Base-by-base conservation (phyloP, 2,888 invertebrate genomes). In the Ernsta delagoae region DNA sequence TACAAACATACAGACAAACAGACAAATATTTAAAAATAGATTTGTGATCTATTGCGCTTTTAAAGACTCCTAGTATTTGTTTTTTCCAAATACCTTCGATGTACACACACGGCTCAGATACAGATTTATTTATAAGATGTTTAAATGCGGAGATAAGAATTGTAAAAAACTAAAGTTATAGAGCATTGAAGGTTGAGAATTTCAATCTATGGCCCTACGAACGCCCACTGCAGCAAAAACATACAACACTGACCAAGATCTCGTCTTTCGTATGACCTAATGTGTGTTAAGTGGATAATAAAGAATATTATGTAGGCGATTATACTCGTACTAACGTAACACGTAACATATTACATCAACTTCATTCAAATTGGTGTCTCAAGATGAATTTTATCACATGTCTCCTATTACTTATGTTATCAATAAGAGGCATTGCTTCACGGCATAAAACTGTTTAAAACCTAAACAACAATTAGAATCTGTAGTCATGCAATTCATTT, bases 221-320 rank as follows among this genome's bases (percentile, higher is more conserved):
- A 71, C 71, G 75, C 81, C 83, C 73, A 81, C 82, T 71, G 75
- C 70, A 73, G 70, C 72, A 67, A 70, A 70, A 74, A 16, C 9
- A 48, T 48, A 48, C 7, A 5, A 1, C 6, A 45, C 71, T 79
- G 81, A 80, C 80, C 81, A 79, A 78, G 79, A 79, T 78, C 78
- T 74, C 75, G 64, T 59, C 50, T 61, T 72, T 63, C 53, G 16
- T 41, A 57, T 68, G 24, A 65, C 41, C 5, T 4, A 24, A n/a
- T 41, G 39, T 41, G 6, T 60, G 62, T 68, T 74, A 71, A 72
- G 69, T 59, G 71, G 63, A 67, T 70, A 71, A 66, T 64, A 73
- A 72, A 73, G 68, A 70, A 65, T 59, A 70, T 36, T 36, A 36
- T 70, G 72, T 70, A 59, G 70, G 71, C 70, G 34, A 56, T 56